phyloP scores from a whole-genome alignment of 2,888 invertebrate species.

The Amiota communis region DNA sequence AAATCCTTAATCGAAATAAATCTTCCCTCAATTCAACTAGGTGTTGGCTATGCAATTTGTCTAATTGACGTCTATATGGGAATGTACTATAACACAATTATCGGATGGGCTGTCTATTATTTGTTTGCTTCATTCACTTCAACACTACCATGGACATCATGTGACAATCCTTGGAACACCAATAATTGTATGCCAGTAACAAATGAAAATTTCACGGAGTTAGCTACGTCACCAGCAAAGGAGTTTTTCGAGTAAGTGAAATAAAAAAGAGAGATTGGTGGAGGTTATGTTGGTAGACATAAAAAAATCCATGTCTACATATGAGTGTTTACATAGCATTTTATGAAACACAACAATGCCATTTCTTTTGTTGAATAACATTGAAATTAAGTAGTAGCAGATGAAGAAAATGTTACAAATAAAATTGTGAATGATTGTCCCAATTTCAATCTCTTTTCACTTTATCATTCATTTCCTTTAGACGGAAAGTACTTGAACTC shows the following conservation, averaged over 20 bases:
- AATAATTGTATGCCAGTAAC: conserved; percentile 81
- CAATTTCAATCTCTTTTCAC: too few species aligned
- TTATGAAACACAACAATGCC: too few species aligned
- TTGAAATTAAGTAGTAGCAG: too few species aligned
- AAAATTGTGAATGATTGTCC: too few species aligned
- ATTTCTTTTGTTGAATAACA: too few species aligned
- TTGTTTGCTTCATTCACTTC: conserved; percentile 86
- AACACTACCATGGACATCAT: conserved; percentile 90
- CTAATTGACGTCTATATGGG: conserved; percentile 96
- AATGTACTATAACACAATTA: conserved; percentile 98
- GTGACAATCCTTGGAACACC: conserved; percentile 91
- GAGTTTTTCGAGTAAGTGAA: conserved; percentile 89
- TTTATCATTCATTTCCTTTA: conserved; percentile 65
- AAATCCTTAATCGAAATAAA: too few species aligned
- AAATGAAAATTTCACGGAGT: conserved; percentile 75
- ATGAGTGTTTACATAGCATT: too few species aligned
- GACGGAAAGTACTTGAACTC: conserved; percentile 89
- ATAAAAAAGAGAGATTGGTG: too few species aligned
- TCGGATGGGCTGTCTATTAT: conserved; percentile 96
- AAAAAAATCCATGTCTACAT: too few species aligned
- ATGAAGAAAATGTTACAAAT: too few species aligned
- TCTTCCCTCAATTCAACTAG: conserved; percentile 73
- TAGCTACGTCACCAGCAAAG: conserved; percentile 84
- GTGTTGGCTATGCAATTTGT: conserved; percentile 96
- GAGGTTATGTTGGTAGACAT: too few species aligned